Evolutionary conservation across 2,113 vertebrate genomes (phyloP).

Genomic region (Falcunculus frontatus): DNA sequence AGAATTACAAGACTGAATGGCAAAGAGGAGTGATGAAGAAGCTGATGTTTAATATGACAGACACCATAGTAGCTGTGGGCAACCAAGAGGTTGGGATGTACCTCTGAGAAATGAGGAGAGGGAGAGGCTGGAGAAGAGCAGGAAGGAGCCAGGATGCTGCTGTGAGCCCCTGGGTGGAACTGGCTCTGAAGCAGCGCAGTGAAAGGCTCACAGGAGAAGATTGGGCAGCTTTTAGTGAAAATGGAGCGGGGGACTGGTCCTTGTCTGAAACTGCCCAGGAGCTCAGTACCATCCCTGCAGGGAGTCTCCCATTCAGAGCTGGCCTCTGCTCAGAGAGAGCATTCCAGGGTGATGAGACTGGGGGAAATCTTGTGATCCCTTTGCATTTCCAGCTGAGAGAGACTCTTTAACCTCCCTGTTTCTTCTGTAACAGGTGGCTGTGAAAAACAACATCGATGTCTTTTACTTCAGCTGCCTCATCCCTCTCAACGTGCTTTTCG

Average conservation of each 20-base stretch:
- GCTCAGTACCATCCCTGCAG: background rate
- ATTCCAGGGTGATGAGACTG: background rate
- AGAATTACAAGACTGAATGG: background rate
- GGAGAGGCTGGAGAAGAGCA: background rate
- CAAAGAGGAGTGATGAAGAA: background rate
- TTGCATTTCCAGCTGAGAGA: background rate
- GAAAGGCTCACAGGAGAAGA: background rate
- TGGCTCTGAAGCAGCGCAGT: background rate
- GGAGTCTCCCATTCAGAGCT: background rate
- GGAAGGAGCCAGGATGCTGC: background rate
- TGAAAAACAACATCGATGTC: slow-evolving; percentile 99
- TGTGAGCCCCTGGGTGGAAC: background rate
- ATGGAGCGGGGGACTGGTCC: background rate
- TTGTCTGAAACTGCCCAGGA: background rate
- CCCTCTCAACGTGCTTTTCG: slow-evolving; percentile 95
- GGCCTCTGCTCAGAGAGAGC: background rate
- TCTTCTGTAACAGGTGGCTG: slow-evolving; percentile 86
- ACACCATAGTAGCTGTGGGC: fast-evolving
- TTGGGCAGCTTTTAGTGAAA: background rate
- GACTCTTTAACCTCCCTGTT: slow-evolving; percentile 6
- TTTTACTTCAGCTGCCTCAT: slow-evolving; percentile 99
- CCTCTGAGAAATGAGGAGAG: background rate
- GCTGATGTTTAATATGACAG: background rate
- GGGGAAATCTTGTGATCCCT: background rate
- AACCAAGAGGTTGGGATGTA: background rate